Percentiles rank a stretch among this genome's conserved stretches.
phyloP scores from a whole-genome alignment of 2,797 vertebrate species.

The Chromobotia macracanthus region DNA sequence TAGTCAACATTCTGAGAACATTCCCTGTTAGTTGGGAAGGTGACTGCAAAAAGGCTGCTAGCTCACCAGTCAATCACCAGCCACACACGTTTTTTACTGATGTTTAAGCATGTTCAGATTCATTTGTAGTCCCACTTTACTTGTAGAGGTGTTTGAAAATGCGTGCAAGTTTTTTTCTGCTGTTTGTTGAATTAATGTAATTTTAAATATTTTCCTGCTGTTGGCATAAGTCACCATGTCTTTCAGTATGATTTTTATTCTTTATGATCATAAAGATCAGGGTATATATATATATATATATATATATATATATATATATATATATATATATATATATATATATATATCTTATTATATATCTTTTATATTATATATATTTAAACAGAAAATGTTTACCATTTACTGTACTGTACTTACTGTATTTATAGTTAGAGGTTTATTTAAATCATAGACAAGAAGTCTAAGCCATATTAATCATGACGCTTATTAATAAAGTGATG shows the following conservation, averaged over 20 bases:
- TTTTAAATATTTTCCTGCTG: constrained; percentile 14
- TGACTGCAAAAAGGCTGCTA: constrained; percentile 74
- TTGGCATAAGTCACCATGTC: background rate
- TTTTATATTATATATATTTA: no score
- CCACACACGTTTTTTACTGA: background rate
- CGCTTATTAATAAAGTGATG: background rate
- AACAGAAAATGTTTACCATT: no score
- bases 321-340: no score
- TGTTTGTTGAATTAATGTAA: background rate
- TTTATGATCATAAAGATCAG: background rate
- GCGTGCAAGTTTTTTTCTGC: background rate
- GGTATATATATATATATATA: no score
- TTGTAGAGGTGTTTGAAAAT: background rate
- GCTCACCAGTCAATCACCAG: background rate
- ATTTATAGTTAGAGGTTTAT: no score
- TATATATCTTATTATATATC: no score
- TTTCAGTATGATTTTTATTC: background rate
- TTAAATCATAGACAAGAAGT: no score
- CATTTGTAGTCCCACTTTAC: background rate
- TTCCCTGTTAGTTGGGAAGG: constrained; percentile 47
- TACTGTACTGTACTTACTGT: no score
- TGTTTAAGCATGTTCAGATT: constrained; percentile 19
- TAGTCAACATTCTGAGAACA: no score
- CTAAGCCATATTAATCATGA: no score
- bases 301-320: no score